Base-by-base conservation (phyloP, 2,888 invertebrate species). In the Temnothorax unifasciatus region DNA sequence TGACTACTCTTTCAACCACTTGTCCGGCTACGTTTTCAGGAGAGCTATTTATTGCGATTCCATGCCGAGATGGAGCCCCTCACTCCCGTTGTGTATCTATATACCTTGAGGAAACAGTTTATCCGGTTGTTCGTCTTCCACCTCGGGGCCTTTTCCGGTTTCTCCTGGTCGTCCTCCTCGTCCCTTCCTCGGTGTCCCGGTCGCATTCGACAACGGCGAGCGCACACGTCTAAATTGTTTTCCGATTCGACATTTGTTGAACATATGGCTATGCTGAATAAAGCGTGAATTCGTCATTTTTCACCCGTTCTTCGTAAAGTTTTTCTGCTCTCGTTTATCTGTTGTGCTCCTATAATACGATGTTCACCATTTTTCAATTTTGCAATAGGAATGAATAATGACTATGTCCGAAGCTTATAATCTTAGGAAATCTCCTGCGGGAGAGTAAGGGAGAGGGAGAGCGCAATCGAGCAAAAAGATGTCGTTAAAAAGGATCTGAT, bases 21-120 rank as follows among this genome's bases (percentile, higher is more conserved):
- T 64, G 85, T 83, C 79, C 85, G 73, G 83, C 68, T 54, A 85
- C 86, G 84, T 88, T 88, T 86, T 84, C 87, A 74, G 66, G 68
- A 85, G 83, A 86, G 83, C 89, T 91, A 90, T 92, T 92, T 92
- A 92, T 91, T 86, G 89, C 87, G 89, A 92, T 92, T 88, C 87
- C 73, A 69, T 88, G 73, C 68, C 77, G 82, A 85, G 89, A 89
- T 86, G 90, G 29, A 50, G 82, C 64, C 79, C 75, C 86, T 87
- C 85, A 57, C 83, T 87, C 82, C 74, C 81, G 54, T 84, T 83
- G 84, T 84, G 83, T 89, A 83, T 6, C 34, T 34, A 34, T 34
- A 41, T 73, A 82, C 84, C 84, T 85, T 74, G 73, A 87, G 83
- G 74, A 85, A 85, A 86, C 76, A 76, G 75, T 87, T 87, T 87